These are phyloP conservation scores for Rhimphoctona megacephalus DNA, from an alignment of 2,888 invertebrate species.

Conservation along the genomic window DNA sequence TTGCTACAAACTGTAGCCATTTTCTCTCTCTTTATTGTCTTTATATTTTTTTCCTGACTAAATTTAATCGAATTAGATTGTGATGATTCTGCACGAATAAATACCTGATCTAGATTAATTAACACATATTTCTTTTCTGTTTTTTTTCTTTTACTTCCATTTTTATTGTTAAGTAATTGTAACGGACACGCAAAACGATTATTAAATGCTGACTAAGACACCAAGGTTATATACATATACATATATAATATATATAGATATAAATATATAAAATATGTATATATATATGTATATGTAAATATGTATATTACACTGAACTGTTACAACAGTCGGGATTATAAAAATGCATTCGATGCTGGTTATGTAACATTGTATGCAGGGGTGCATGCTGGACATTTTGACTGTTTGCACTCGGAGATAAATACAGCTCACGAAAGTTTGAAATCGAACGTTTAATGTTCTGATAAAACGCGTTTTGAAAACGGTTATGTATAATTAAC, in stretches of 20 bases:
- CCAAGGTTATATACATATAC: conserved; percentile 77
- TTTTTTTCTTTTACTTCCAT: conserved; percentile 46
- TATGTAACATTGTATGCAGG: conserved; percentile 75
- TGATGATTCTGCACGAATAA: conserved; percentile 43
- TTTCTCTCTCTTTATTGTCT: conserved; percentile 2
- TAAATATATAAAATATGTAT: conserved; percentile 53
- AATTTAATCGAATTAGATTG: conserved; percentile 10
- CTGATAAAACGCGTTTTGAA: neutral
- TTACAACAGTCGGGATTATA: conserved; percentile 68
- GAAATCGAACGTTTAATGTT: neutral
- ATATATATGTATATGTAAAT: conserved; percentile 68
- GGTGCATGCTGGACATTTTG: conserved; percentile 80
- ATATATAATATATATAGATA: conserved; percentile 71
- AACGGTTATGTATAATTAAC: neutral
- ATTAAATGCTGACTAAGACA: conserved; percentile 82
- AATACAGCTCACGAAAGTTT: conserved; percentile 77
- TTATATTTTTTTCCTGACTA: conserved; percentile 44
- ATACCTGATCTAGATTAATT: conserved; percentile 47
- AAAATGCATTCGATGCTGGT: conserved; percentile 80
- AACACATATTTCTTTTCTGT: conserved; percentile 43
- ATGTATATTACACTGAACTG: conserved; percentile 71
- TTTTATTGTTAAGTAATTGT: conserved; percentile 61
- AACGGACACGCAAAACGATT: conserved; percentile 78
- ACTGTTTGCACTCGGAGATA: conserved; percentile 79
- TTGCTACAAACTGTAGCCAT: conserved; percentile 29